Evolutionary conservation across 2,113 vertebrate species (phyloP).

Genomic region (Phaetusa simplex): DNA sequence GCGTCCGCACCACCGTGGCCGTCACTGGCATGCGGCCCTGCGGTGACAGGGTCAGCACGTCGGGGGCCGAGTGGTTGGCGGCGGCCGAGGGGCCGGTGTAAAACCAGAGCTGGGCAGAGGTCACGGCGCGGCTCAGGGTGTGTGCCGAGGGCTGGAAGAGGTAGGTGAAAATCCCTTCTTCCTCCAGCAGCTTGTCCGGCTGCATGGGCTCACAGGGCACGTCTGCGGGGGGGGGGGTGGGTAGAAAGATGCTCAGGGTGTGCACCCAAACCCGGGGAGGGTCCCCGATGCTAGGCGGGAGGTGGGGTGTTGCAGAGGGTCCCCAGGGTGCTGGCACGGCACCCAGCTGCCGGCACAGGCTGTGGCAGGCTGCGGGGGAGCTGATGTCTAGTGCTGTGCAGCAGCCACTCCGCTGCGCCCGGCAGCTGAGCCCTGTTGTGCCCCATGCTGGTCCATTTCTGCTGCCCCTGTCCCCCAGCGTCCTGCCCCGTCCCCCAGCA

Average conservation of each 20-base stretch:
- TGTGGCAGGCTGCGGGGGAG: not conserved
- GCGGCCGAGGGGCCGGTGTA: constrained; percentile 47
- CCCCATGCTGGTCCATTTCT: not conserved
- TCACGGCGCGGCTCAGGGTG: constrained; percentile 70
- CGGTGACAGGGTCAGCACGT: constrained; percentile 47
- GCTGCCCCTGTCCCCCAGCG: not conserved
- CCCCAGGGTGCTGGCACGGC: not conserved
- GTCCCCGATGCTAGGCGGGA: rapidly evolving
- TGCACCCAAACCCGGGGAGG: rapidly evolving
- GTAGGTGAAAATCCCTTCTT: constrained; percentile 78
- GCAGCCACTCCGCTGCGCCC: not conserved
- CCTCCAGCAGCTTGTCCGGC: constrained; percentile 26
- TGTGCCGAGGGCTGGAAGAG: constrained; percentile 83
- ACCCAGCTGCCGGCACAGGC: rapidly evolving
- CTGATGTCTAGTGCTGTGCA: not conserved
- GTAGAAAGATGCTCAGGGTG: not conserved
- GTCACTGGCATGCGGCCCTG: constrained; percentile 34
- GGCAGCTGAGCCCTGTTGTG: not conserved
- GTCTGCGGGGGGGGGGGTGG: not conserved
- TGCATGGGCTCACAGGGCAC: constrained; percentile 46
- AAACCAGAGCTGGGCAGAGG: constrained; percentile 89
- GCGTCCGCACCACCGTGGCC: not conserved
- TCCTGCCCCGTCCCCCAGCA: not conserved
- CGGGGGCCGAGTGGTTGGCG: constrained; percentile 38
- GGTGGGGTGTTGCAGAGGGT: not conserved